A percentile compares a stretch with the other conserved stretches of the same genome.
These are phyloP conservation scores for Dascillus cervinus DNA, from an alignment of 2,888 invertebrate genomes.

Conservation along the genomic window DNA sequence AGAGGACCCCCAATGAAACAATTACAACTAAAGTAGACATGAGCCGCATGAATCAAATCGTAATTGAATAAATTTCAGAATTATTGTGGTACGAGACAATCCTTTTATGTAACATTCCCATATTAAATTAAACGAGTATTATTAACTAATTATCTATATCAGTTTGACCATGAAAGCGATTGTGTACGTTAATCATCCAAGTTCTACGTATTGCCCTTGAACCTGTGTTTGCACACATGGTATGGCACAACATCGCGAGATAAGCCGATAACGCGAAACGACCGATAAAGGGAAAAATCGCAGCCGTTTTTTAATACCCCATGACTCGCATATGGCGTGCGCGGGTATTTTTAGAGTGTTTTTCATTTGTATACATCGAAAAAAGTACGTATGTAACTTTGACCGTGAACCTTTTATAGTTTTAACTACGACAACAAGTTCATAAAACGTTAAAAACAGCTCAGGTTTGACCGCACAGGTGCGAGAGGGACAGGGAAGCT, in stretches of 20 bases:
- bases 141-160: conserved; percentile 39
- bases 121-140: conserved; percentile 32
- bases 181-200: conserved; percentile 20
- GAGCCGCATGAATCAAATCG: too few relatives aligned
- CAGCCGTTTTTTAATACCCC: too few relatives aligned
- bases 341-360: conserved; percentile 11
- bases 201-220: conserved; percentile 14
- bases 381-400: conserved; percentile 4
- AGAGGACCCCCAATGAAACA: too few relatives aligned
- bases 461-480: conserved; percentile 13
- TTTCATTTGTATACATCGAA: too few relatives aligned
- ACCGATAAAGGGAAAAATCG: too few relatives aligned
- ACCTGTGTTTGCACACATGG: conserved; percentile 12
- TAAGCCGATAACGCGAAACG: conserved; percentile 6
- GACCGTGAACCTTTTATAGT: conserved; percentile 14
- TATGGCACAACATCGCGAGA: conserved; percentile 5
- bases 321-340: too few relatives aligned
- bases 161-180: conserved; percentile 38
- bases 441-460: conserved; percentile 15
- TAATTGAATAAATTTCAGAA: too few relatives aligned
- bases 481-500: conserved; percentile 18
- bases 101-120: conserved; percentile 29
- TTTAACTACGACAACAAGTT: conserved; percentile 13
- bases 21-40: too few relatives aligned
- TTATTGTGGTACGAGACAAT: too few relatives aligned